phyloP scores from a whole-genome alignment of 1,140 invertebrate species.

The Drosophila fuyamai region DNA sequence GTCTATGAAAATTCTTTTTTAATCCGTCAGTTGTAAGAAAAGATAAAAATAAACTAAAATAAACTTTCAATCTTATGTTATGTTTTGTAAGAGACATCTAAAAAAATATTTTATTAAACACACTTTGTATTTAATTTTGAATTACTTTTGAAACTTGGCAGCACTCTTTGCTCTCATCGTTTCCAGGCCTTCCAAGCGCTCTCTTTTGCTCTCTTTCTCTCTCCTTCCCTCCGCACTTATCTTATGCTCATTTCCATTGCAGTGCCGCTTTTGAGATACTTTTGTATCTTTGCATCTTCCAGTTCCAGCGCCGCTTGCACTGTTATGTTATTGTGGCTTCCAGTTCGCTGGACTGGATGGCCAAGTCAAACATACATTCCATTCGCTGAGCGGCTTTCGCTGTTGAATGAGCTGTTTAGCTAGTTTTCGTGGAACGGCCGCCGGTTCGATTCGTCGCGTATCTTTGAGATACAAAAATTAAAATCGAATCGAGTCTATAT shows the following conservation, averaged over 20 bases:
- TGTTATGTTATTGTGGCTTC: slow-evolving; percentile 50
- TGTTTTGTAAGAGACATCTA: too few species aligned
- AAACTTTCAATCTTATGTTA: too few species aligned
- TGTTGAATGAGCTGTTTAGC: slow-evolving; percentile 64
- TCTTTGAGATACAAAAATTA: slow-evolving; percentile 33
- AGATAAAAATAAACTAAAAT: too few species aligned
- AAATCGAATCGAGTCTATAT: slow-evolving; percentile 45
- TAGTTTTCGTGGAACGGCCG: slow-evolving; percentile 27
- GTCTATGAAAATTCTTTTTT: too few species aligned
- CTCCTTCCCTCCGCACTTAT: neutral
- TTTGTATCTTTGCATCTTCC: slow-evolving; percentile 44
- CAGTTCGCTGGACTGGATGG: slow-evolving; percentile 36
- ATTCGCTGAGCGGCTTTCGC: slow-evolving; percentile 79
- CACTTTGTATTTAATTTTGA: neutral
- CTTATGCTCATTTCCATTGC: slow-evolving; percentile 38
- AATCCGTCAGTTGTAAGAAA: too few species aligned
- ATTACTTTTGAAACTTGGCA: slow-evolving; percentile 18
- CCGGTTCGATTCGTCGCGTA: slow-evolving; percentile 20
- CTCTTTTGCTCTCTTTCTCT: neutral
- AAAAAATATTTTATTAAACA: neutral
- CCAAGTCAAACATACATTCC: slow-evolving; percentile 34
- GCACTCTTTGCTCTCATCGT: slow-evolving; percentile 22
- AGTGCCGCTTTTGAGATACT: slow-evolving; percentile 30
- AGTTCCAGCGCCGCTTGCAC: slow-evolving; percentile 43
- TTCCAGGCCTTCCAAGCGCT: slow-evolving; percentile 31